Evolutionary conservation across 2,113 vertebrate genomes (phyloP), one percentile per base, ranked within the genome.

Genomic region (Alaudala cheleensis): DNA sequence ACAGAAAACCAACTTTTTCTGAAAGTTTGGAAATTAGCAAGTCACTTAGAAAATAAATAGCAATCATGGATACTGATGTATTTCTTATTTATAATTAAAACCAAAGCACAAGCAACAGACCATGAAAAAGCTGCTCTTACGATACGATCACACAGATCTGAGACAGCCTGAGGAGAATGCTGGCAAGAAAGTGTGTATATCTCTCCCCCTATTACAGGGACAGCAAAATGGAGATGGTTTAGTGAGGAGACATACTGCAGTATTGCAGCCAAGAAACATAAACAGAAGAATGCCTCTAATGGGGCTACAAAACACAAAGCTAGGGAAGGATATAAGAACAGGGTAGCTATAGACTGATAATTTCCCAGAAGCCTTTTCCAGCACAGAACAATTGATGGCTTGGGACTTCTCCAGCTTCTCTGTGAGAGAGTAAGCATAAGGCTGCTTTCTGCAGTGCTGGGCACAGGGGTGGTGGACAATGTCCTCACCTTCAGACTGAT

Each of bases 221-320:
- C 56, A 81, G 80, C 60, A 92, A 90, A 86, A 71, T 42, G 25
- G 56, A 86, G 82, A 78, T 86, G 76, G 71, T 95, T 96, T 94
- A 96, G 88, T 88, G 91, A 92, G 80, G 67, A 90, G 58, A 73
- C 76, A 81, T 60, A 51, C 17, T 64, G 50, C 82, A 86, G 39
- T 6, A 2, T 2, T 74, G 69, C 88, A 96, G 91, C 72, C 86
- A 86, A 81, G 61, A 58, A 94, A 86, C 56, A 88, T 88, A 95
- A 94, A 94, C 56, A 93, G 76, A 77, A 93, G 80, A 90, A 93
- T 67, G 60, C 66, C 69, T 93, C 76, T 93, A 93, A 23, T 56
- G 60, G 67, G 51, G 82, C 24, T 84, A 47, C 81, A 88, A 95
- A 86, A 88, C 26, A 82, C 28, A 70, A 47, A 71, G 47, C 64